phyloP scores from a whole-genome alignment of 2,888 invertebrate genomes.

The Synanthedon vespiformis region DNA sequence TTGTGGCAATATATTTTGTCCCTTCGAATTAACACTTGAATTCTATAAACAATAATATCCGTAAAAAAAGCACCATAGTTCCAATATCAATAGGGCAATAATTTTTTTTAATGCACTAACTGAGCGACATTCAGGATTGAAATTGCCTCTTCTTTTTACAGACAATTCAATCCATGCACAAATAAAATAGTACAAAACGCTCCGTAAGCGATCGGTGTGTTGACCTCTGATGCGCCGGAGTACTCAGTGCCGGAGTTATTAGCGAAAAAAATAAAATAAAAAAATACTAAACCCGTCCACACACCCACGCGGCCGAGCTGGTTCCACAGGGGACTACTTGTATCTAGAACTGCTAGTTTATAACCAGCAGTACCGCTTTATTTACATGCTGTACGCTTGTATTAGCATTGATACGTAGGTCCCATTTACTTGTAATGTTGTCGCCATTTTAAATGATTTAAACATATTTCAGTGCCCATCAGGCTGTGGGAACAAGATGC shows the following conservation, averaged over 20 bases:
- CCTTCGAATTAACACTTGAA: no score
- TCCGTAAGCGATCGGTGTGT: conserved; percentile 16
- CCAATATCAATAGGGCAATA: no score
- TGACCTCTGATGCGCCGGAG: conserved; percentile 31
- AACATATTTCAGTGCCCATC: no score
- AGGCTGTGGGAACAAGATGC: no score
- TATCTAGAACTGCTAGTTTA: conserved; percentile 36
- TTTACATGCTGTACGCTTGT: background rate
- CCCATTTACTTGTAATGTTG: no score
- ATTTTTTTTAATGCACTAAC: background rate
- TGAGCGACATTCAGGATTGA: background rate
- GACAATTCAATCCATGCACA: conserved; percentile 4
- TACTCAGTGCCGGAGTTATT: conserved; percentile 32
- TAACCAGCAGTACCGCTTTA: conserved; percentile 15
- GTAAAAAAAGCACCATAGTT: no score
- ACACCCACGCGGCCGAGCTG: conserved; percentile 26
- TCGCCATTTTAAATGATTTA: no score
- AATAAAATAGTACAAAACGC: conserved; percentile 2
- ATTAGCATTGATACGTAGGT: background rate
- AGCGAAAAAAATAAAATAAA: conserved; percentile 38
- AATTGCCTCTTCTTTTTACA: background rate
- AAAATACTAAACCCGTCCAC: conserved; percentile 20
- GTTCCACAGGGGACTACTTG: conserved; percentile 14
- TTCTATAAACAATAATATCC: no score
- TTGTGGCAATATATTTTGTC: no score